These are phyloP conservation scores for Pseudachorutes palmiensis DNA, from an alignment of 1,140 invertebrate species.

Conservation along the genomic window DNA sequence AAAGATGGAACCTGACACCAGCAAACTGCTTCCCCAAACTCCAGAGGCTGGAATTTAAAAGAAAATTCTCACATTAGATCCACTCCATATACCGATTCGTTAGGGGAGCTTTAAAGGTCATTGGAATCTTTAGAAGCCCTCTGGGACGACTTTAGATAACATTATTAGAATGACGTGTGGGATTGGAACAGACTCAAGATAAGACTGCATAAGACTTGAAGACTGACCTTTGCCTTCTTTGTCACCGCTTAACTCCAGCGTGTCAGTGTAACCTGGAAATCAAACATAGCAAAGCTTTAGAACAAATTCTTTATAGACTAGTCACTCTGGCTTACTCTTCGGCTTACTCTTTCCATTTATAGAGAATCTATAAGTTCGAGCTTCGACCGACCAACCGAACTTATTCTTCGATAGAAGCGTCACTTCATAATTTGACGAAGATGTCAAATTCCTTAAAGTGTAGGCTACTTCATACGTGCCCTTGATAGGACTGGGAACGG, in stretches of 20 bases:
- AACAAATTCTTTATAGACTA: neutral
- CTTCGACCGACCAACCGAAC: neutral
- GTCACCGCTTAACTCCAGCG: neutral
- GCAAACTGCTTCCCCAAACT: neutral
- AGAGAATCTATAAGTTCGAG: constrained; percentile 1
- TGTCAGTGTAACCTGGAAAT: constrained; percentile 1
- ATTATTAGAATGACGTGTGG: neutral
- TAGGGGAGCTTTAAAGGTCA: neutral
- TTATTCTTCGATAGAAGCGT: neutral
- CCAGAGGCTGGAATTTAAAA: neutral
- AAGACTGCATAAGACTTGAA: neutral
- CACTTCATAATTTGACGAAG: neutral
- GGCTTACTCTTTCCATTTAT: constrained; percentile 3
- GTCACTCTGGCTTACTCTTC: neutral
- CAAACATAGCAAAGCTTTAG: neutral
- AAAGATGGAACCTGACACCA: neutral
- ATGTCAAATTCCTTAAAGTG: neutral
- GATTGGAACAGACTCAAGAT: neutral
- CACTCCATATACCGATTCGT: neutral
- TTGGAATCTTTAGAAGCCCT: too few species aligned
- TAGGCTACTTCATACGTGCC: neutral
- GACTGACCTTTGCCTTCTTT: neutral
- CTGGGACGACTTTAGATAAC: neutral
- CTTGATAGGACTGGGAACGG: neutral
- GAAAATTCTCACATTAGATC: neutral